Conservation (phyloP, 2,797 vertebrate genomes). For the Tragopan temminckii region DNA sequence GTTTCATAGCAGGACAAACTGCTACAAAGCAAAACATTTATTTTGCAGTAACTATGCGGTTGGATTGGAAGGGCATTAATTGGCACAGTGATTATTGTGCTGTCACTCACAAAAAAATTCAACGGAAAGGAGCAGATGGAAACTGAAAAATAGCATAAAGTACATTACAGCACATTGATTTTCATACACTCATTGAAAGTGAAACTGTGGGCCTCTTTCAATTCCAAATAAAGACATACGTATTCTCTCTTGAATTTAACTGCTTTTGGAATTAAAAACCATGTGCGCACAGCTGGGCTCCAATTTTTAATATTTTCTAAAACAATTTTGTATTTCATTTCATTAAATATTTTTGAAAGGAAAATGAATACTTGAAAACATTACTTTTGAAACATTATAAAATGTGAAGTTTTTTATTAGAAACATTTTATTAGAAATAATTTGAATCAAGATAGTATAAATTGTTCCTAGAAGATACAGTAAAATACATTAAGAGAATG, state of each 20-base stretch:
- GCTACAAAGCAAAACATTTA: conserved; percentile 65
- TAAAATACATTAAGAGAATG: background rate
- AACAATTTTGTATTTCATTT: background rate
- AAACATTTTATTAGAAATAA: background rate
- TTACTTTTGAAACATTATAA: background rate
- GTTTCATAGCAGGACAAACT: conserved; percentile 64
- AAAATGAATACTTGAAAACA: background rate
- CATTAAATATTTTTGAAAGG: background rate
- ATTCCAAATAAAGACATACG: conserved; percentile 40
- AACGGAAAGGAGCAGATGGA: conserved; percentile 62
- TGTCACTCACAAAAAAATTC: conserved; percentile 52
- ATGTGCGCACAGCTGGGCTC: background rate
- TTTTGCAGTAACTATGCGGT: conserved; percentile 46
- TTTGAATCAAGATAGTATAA: background rate
- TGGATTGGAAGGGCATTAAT: conserved; percentile 64
- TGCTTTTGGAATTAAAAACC: background rate
- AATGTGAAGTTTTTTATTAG: background rate
- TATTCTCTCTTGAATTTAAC: conserved; percentile 13
- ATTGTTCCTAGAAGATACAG: background rate
- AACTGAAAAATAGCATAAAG: conserved; percentile 54
- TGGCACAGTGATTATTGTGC: conserved; percentile 53
- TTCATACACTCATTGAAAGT: conserved; percentile 47
- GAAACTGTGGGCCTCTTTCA: conserved; percentile 13
- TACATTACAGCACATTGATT: conserved; percentile 44
- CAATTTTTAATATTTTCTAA: background rate